phyloP scores from a whole-genome alignment of 2,888 invertebrate genomes.

The Odontothrips loti region DNA sequence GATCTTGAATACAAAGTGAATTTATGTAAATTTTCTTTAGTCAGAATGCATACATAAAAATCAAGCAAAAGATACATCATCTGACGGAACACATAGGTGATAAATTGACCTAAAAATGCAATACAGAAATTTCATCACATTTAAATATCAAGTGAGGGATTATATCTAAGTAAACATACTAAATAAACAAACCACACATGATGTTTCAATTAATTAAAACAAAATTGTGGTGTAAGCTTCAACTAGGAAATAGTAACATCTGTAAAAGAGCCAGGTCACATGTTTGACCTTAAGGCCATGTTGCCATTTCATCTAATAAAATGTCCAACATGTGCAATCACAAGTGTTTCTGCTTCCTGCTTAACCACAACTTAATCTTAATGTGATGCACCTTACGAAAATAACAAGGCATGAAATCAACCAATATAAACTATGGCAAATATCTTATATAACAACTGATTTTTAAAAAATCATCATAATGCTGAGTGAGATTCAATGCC shows the following conservation, averaged over 20 bases:
- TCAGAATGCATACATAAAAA: not conserved
- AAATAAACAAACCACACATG: not conserved
- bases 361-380: not conserved
- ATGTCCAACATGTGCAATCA: too few species aligned
- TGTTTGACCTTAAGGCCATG: too few species aligned
- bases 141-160: not conserved
- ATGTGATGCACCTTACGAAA: not conserved
- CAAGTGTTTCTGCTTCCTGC: too few species aligned
- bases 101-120: not conserved
- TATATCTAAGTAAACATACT: not conserved
- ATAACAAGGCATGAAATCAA: not conserved
- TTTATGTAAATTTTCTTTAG: not conserved
- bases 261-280: too few species aligned
- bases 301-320: too few species aligned
- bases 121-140: not conserved
- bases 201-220: not conserved
- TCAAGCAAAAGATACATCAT: not conserved
- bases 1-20: not conserved
- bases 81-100: conserved; percentile 10
- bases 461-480: not conserved
- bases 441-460: conserved; percentile 1
- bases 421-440: conserved; percentile 18
- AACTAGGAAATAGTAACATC: too few species aligned
- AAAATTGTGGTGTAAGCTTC: too few species aligned
- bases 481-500: not conserved